Percentiles rank a stretch among this genome's conserved stretches.
These are phyloP conservation scores for Anoplolepis gracilipes DNA, from an alignment of 1,140 invertebrate species.

Conservation along the genomic window DNA sequence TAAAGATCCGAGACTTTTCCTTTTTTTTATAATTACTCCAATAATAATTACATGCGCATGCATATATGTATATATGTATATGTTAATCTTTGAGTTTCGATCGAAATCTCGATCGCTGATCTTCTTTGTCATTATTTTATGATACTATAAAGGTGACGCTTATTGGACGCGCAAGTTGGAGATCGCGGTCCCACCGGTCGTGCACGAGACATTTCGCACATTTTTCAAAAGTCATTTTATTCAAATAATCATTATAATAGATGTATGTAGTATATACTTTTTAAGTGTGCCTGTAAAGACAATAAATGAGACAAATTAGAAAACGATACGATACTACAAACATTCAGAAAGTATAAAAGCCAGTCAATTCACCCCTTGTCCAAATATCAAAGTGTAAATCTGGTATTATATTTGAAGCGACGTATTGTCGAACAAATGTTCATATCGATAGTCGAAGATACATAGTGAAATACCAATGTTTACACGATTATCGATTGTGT, in stretches of 20 bases:
- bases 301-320: background rate
- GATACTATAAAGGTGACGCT: constrained; percentile 6
- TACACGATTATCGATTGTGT: constrained; percentile 27
- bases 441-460: constrained; percentile 31
- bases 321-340: background rate
- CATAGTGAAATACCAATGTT: constrained; percentile 55
- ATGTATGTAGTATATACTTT: too few relatives aligned
- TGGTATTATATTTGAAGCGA: constrained; percentile 43
- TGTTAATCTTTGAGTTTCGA: constrained; percentile 28
- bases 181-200: too few relatives aligned
- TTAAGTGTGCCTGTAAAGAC: too few relatives aligned
- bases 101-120: constrained; percentile 59
- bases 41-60: constrained; percentile 52
- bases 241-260: too few relatives aligned
- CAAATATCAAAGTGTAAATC: constrained; percentile 16
- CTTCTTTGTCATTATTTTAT: constrained; percentile 2
- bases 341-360: background rate
- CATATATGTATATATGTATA: too few relatives aligned
- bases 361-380: background rate
- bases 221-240: constrained; percentile 47
- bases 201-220: background rate
- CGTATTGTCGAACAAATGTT: constrained; percentile 4
- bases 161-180: constrained; percentile 23
- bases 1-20: constrained; percentile 10
- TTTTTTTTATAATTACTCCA: constrained; percentile 63